Evolutionary conservation across 2,113 vertebrate genomes (phyloP), one percentile per base, ranked within the genome.

Genomic region (Hyperopisus bebe): DNA sequence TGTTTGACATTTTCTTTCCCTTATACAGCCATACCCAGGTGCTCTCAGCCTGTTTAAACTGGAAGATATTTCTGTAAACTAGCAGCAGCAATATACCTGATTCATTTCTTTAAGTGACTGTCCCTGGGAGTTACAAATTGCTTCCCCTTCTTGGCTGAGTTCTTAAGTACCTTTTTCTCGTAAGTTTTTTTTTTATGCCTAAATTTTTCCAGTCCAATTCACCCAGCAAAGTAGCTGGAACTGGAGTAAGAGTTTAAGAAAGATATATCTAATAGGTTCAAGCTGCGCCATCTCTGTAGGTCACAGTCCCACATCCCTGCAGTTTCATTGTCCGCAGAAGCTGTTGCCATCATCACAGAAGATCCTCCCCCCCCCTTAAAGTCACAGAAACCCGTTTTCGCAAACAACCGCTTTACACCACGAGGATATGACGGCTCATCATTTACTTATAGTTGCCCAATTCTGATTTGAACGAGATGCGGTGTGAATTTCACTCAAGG

Each of bases 1-100:
- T 17, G 15, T 90, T 88, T 87, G 21, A 42, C 51, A 50, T 91
- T 88, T 87, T 82, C 24, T 1, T 31, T 92, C 86, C 84, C 53
- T 80, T 86, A 92, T 89, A 92, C 31, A 31, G 27, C n/a, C 19
- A 70, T 74, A n/a, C 10, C 19, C n/a, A 87, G 10, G 47, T 11
- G 3, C 44, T 62, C 44, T 19, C 53, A 13, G 17, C 7, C n/a
- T 66, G 53, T 24, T 55, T 13, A 48, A 44, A 42, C 19, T 39
- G 27, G 31, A 39, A n/a, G 7, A 58, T 44, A 19, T 58, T 58
- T 58, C 19, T 58, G 19, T 44, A n/a, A 86, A 31, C 53, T 15
- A 35, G 42, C 84, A 17, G 48, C 10, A 35, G 1, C 3, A 13
- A 27, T 35, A 31, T 7, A 19, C 19, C 47, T 15, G 39, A n/a